phyloP scores from a whole-genome alignment of 2,797 vertebrate species.

The Enteromius fasciolatus region DNA sequence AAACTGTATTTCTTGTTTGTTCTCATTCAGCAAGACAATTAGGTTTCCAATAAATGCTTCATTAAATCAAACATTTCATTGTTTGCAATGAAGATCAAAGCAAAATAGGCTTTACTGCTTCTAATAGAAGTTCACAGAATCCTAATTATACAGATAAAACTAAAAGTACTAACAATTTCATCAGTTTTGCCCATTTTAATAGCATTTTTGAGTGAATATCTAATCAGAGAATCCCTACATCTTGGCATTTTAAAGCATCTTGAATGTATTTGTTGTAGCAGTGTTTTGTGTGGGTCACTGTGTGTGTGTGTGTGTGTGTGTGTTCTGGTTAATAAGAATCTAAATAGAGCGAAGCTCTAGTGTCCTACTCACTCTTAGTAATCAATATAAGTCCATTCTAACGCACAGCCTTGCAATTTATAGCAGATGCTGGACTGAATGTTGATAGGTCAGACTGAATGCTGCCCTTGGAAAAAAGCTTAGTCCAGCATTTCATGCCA shows the following conservation, averaged over 20 bases:
- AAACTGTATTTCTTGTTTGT: neutral
- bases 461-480: conserved; percentile 73
- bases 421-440: conserved; percentile 66
- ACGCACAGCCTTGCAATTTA: conserved; percentile 70
- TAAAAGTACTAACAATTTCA: neutral
- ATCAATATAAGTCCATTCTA: conserved; percentile 74
- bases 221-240: neutral
- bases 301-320: conserved; percentile 17
- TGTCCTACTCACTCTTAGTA: conserved; percentile 65
- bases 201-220: neutral
- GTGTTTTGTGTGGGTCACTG: conserved; percentile 18
- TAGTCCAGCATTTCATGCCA: conserved; percentile 70
- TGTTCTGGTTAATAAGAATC: conserved; percentile 58
- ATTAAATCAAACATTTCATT: conserved; percentile 9
- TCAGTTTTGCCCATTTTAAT: neutral
- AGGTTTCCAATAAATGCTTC: neutral
- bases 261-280: neutral
- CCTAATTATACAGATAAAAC: neutral
- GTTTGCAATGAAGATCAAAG: neutral
- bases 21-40: neutral
- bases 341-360: conserved; percentile 57
- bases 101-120: neutral
- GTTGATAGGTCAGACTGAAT: conserved; percentile 71
- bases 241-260: neutral
- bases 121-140: neutral